Evolutionary conservation across 1,140 invertebrate genomes (phyloP), one percentile per base, ranked within the genome.

Genomic region (Drosophila micromelanica): DNA sequence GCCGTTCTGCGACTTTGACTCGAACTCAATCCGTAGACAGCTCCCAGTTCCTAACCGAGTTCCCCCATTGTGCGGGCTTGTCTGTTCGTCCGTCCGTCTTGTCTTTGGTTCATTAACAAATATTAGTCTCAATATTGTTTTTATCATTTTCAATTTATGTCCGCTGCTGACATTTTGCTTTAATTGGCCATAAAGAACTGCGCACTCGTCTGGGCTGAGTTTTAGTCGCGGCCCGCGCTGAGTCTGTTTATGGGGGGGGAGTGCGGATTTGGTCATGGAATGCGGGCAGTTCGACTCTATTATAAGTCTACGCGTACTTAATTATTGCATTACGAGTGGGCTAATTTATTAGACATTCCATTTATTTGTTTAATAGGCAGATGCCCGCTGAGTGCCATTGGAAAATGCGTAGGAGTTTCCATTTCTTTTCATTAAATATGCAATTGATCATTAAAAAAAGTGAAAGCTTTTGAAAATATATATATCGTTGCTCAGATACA

Each of bases 121-220:
- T 85, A 85, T 85, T 85, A 70, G 67, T 80, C 60, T 70, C 68
- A 77, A 78, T 87, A 86, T 86, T 86, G 82, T 86, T 86, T 73
- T 86, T 87, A 86, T 86, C 75, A 87, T 81, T 87, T 72, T 78
- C 78, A 86, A 86, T 86, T 86, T 78, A 78, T 72, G 70, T 70
- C 11, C 12, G 59, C 17, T 48, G 71, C 48, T 56, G 42, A 42
- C 64, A n/a, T 51, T 72, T 67, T 51, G 38, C 63, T 57, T 69
- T 61, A 77, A 77, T 77, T 77, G 75, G 65, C 48, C 69, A 49
- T 67, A 76, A 67, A 73, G 56, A 73, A 56, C 42, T 59, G 38
- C 15, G 4, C 49, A 37, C 35, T 64, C 43, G 15, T 9, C 46
- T 43, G 69, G 13, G 48, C 49, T 42, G 15, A 38, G 32, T 4